Evolutionary conservation across 2,113 vertebrate genomes (phyloP), one percentile per base, ranked within the genome.

Genomic region (Calidris pugnax): DNA sequence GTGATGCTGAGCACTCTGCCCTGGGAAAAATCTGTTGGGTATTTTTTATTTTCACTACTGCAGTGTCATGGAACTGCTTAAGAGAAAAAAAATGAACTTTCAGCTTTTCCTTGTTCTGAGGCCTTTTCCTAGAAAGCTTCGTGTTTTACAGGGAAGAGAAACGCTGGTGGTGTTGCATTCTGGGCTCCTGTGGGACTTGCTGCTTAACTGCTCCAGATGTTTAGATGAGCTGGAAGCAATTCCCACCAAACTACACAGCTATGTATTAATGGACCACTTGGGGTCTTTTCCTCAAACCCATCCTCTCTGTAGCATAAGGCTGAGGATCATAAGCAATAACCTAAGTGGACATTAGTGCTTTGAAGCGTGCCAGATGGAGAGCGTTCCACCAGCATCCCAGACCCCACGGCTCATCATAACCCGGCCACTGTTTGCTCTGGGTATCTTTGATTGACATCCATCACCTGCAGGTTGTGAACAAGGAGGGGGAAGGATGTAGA

Each of bases 171-270:
- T 60, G 20, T 22, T 90, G 20, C 26, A n/a, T 57, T 24, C 27
- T 71, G 56, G 51, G 56, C 30, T 87, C 53, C 53, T 14, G 48
- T 37, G 71, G 55, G 72, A 74, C 8, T 22, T 22, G 28, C 33
- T 81, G n/a, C 50, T 80, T 9, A 48, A 79, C 81, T 80, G 63
- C 83, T 90, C 37, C 93, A 89, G 86, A 55, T 89, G 88, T 84
- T 90, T 62, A 67, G 76, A 63, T 59, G 4, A 92, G 32, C 68
- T 95, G 88, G 85, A 56, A 88, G 72, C 41, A 69, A 13, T 77
- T 89, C 51, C 91, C 60, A 30, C 22, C 63, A 35, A 86, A 74
- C 14, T 62, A 14, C 11, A 20, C 16, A 63, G 35, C 75, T 23
- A 14, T 1, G 2, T 48, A 9, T 47, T 57, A 41, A 59, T 37